Evolutionary conservation across 2,888 invertebrate genomes (phyloP), one percentile per base, ranked within the genome.

Genomic region (Chaetogeoica ovagalla): DNA sequence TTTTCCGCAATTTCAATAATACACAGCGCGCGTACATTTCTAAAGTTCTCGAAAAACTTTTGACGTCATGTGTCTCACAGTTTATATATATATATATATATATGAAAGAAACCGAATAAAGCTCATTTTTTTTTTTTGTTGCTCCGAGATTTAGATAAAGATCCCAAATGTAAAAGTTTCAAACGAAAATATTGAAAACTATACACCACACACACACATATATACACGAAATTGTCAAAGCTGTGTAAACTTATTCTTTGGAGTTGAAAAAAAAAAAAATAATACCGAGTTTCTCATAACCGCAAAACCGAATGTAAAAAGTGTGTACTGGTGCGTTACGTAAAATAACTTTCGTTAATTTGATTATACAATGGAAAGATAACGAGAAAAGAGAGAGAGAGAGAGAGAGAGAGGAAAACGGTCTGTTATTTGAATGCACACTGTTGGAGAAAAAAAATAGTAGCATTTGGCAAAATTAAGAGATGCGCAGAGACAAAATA

Each of bases 321-420:
- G 75, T 76, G 75, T 76, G 75, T 68, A 68, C 68, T 76, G 75
- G 75, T 59, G 75, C 75, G 75, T 76, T 76, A 68, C 75, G 68
- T 59, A 43, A 68, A 76, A 76, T 76, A 76, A 76, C 75, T 76
- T 76, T 76, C 66, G 59, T 59, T 76, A 76, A 76, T 76, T 76
- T 76, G 59, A 76, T 76, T 76, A 59, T 59, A 68, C 59, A 68
- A 76, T 68, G 6, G 43, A 48, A 30, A 76, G 75, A 75, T 75
- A 75, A 75, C 66, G 57, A 48, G 48, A 59, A 15, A n/a, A 59
- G 57, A 37, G 30, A 17, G 11, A 13, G 11, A 6, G 13, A 15
- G 48, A 48, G 9, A 7, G 48, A 11, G 8, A 11, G 8, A 60
- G 23, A 43, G 59, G 59, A 62, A 68, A 68, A 59, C 30, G 66